Evolutionary conservation across 2,113 vertebrate genomes (phyloP).

Genomic region (Sinocyclocheilus maitianheensis): DNA sequence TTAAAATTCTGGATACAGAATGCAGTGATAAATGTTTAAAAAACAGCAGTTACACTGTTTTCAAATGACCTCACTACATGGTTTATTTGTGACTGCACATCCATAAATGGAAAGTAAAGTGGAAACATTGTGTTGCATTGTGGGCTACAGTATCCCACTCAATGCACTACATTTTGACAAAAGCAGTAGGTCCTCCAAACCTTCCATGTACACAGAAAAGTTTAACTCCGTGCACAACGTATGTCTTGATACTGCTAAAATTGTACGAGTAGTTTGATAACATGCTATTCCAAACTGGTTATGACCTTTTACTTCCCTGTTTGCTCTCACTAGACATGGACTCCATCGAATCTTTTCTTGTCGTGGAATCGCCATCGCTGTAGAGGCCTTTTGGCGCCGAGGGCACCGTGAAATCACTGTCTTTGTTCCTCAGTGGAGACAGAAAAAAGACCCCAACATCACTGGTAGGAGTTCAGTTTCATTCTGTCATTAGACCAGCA

Average conservation of each 20-base stretch:
- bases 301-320: background rate
- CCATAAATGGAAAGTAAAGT: background rate
- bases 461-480: conserved; percentile 79
- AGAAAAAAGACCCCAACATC: conserved; percentile 84
- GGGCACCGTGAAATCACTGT: conserved; percentile 96
- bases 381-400: conserved; percentile 92
- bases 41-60: background rate
- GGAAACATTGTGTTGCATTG: background rate
- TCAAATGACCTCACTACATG: background rate
- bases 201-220: background rate
- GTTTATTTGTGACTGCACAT: background rate
- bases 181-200: background rate
- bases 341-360: conserved; percentile 93
- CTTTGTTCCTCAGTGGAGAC: conserved; percentile 97
- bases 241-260: background rate
- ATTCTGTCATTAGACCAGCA: background rate
- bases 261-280: background rate
- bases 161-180: background rate
- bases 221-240: background rate
- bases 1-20: background rate
- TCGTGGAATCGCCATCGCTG: conserved; percentile 93
- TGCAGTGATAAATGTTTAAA: background rate
- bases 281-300: background rate
- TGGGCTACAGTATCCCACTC: background rate
- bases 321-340: conserved; percentile 79